phyloP scores from a whole-genome alignment of 2,113 vertebrate species.

The Pedionomus torquatus region DNA sequence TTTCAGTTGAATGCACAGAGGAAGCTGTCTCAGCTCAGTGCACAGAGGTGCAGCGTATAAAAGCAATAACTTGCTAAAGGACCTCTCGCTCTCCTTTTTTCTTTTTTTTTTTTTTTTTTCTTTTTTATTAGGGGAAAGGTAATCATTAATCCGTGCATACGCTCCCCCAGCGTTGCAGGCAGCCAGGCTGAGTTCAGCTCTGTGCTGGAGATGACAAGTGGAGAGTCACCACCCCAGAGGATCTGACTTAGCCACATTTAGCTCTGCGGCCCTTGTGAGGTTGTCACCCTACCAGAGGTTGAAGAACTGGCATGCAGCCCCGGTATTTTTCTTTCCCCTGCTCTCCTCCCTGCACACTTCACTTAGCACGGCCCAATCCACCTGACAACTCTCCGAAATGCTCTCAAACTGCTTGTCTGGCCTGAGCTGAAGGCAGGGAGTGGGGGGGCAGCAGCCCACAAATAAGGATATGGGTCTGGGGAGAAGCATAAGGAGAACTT shows the following conservation, averaged over 20 bases:
- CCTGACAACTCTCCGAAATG: constrained; percentile 55
- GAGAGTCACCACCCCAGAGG: background rate
- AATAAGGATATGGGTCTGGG: background rate
- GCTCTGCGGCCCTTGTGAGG: constrained; percentile 14
- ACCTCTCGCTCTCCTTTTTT: background rate
- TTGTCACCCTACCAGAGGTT: constrained; percentile 59
- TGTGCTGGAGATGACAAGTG: background rate
- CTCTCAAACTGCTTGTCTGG: constrained; percentile 11
- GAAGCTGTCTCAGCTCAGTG: constrained; percentile 65
- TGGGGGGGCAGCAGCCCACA: background rate
- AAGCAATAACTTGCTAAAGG: constrained; percentile 46
- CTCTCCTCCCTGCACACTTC: constrained; percentile 63
- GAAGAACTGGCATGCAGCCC: constrained; percentile 37
- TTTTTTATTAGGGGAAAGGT: constrained; percentile 27
- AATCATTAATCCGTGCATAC: background rate
- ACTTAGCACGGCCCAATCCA: constrained; percentile 65
- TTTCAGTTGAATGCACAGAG: constrained; percentile 64
- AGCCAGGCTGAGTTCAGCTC: background rate
- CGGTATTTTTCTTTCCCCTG: background rate
- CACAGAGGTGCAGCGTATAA: constrained; percentile 35
- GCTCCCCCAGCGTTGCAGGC: background rate
- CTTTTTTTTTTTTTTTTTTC: background rate
- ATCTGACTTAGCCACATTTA: background rate
- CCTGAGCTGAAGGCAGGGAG: background rate
- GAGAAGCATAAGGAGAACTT: background rate